A percentile compares a stretch with the other conserved stretches of the same genome.
Evolutionary conservation across 2,113 vertebrate genomes (phyloP).

Genomic region (Lasiurus cinereus): DNA sequence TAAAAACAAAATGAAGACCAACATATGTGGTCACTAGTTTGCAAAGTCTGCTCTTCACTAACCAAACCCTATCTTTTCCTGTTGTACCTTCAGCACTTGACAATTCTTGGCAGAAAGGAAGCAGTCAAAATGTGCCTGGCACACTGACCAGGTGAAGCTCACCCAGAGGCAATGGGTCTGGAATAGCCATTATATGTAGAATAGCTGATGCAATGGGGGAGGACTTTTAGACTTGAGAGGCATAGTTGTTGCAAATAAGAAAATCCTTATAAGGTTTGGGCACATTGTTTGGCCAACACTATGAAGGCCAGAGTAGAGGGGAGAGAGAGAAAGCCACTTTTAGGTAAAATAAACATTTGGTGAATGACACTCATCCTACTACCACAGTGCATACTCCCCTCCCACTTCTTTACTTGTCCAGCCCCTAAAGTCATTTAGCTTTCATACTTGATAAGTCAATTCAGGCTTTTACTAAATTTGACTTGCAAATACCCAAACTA

Average conservation of each 20-base stretch:
- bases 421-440: neutral
- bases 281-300: neutral
- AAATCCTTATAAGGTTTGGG: neutral
- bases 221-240: neutral
- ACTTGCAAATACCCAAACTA: neutral
- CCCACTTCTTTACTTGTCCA: neutral
- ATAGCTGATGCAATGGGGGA: neutral
- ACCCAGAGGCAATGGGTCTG: neutral
- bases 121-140: rapidly evolving
- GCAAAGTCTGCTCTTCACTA: neutral
- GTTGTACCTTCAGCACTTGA: neutral
- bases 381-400: neutral
- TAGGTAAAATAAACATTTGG: neutral
- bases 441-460: neutral
- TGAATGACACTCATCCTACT: neutral
- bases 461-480: neutral
- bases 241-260: neutral
- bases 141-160: neutral
- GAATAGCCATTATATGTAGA: neutral
- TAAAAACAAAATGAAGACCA: neutral
- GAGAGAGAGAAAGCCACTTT: neutral
- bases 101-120: neutral
- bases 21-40: neutral
- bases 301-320: too few species aligned
- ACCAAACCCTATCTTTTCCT: neutral